phyloP scores from a whole-genome alignment of 2,113 vertebrate genomes.

The Aix galericulata region DNA sequence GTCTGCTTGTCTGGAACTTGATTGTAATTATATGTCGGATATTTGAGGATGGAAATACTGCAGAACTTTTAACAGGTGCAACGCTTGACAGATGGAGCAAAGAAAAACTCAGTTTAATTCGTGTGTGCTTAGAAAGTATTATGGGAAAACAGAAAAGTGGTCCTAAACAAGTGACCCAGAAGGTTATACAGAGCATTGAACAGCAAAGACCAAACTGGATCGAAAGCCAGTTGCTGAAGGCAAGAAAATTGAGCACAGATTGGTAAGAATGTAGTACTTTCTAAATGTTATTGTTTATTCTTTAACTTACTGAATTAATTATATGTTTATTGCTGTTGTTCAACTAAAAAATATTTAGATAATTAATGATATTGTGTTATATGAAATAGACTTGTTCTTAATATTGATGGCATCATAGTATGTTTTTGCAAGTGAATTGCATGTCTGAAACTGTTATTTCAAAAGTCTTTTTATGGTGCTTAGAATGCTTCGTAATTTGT shows the following conservation, averaged over 20 bases:
- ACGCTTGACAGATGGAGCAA: constrained; percentile 85
- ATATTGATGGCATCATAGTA: neutral
- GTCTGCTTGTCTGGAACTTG: constrained; percentile 89
- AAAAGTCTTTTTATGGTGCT: neutral
- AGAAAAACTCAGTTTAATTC: constrained; percentile 86
- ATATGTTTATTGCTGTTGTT: neutral
- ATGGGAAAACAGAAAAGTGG: constrained; percentile 82
- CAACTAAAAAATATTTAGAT: neutral
- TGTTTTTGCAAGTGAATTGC: neutral
- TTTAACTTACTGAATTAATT: neutral
- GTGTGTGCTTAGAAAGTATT: constrained; percentile 86
- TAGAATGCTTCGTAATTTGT: constrained; percentile 19
- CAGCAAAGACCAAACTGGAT: constrained; percentile 91
- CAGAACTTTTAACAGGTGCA: constrained; percentile 85
- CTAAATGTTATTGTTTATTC: neutral
- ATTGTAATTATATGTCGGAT: constrained; percentile 87
- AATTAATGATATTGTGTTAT: neutral
- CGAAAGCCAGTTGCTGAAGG: constrained; percentile 86
- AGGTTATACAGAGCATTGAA: constrained; percentile 88
- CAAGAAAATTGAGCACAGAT: constrained; percentile 84
- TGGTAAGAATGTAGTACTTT: constrained; percentile 78
- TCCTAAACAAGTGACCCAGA: constrained; percentile 84
- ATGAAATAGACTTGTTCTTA: neutral
- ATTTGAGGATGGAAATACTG: constrained; percentile 86
- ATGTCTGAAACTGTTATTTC: constrained; percentile 39